Conservation (phyloP, 2,113 vertebrate genomes). For the Lepus europaeus region DNA sequence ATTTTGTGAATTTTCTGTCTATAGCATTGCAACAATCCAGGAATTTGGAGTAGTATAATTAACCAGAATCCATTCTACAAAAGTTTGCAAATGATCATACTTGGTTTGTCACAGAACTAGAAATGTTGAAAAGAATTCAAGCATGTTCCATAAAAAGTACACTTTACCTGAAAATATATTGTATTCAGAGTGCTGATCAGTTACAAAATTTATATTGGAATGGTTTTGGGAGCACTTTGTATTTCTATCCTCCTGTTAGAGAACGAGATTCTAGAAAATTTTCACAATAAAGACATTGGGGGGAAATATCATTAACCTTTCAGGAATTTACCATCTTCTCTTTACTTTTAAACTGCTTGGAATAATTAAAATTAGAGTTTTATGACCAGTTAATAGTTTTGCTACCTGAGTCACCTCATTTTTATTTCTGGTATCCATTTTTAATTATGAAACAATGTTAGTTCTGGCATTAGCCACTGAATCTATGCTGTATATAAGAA, state of each 20-base stretch:
- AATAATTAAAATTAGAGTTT: background rate
- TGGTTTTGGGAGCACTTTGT: background rate
- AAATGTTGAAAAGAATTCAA: conserved; percentile 10
- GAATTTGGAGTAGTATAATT: background rate
- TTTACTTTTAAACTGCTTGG: background rate
- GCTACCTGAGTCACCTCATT: conserved; percentile 35
- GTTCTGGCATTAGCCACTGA: conserved; percentile 30
- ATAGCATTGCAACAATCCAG: background rate
- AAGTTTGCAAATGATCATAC: background rate
- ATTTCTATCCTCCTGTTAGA: background rate
- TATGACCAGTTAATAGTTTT: conserved; percentile 39
- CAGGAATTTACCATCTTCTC: background rate
- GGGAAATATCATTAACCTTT: background rate
- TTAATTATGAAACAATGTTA: conserved; percentile 62
- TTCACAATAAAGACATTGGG: background rate
- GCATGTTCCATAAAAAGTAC: too few relatives aligned
- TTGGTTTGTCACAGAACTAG: background rate
- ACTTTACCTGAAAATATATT: background rate
- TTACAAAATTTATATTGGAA: conserved; percentile 22
- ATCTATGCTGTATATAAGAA: conserved; percentile 38
- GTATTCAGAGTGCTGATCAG: background rate
- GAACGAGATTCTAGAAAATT: background rate
- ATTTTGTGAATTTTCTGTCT: background rate
- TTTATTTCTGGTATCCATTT: conserved; percentile 45
- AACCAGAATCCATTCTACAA: background rate